These are phyloP conservation scores for Nysson spinosus DNA, from an alignment of 2,888 invertebrate species.

Conservation along the genomic window DNA sequence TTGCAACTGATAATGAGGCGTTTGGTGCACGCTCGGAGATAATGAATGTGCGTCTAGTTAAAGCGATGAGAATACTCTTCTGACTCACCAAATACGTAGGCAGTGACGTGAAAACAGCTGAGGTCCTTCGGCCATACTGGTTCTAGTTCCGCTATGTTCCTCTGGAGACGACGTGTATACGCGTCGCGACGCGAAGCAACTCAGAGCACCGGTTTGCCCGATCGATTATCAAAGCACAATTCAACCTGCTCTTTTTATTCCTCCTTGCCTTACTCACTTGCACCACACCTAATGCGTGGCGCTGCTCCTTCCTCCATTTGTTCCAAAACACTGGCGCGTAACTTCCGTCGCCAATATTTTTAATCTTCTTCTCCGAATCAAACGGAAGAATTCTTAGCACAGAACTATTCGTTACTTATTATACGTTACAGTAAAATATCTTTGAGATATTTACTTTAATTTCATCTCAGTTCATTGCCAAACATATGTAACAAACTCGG, in stretches of 20 bases:
- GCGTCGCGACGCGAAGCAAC: conserved; percentile 48
- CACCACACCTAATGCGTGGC: conserved; percentile 18
- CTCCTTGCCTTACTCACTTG: conserved; percentile 15
- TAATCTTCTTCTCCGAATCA: too few species aligned
- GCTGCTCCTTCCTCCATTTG: conserved; percentile 1
- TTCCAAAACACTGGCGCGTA: too few species aligned
- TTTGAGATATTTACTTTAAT: too few species aligned
- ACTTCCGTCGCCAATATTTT: too few species aligned
- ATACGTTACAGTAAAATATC: too few species aligned
- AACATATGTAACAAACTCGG: too few species aligned
- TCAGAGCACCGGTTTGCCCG: conserved; percentile 17
- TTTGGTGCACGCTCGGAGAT: not conserved
- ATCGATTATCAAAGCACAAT: conserved; percentile 33
- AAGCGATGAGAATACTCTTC: conserved; percentile 24
- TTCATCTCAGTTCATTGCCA: too few species aligned
- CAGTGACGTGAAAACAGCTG: conserved; percentile 72
- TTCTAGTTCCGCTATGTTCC: conserved; percentile 60
- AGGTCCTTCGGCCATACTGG: conserved; percentile 70
- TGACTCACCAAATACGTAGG: conserved; percentile 71
- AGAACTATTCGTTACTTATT: too few species aligned
- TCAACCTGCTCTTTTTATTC: conserved; percentile 27
- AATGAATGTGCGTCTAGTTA: conserved; percentile 24
- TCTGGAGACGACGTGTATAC: conserved; percentile 30
- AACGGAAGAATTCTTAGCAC: too few species aligned
- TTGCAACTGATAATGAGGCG: too few species aligned